phyloP scores from a whole-genome alignment of 2,797 vertebrate genomes.

The Gorsachius magnificus region DNA sequence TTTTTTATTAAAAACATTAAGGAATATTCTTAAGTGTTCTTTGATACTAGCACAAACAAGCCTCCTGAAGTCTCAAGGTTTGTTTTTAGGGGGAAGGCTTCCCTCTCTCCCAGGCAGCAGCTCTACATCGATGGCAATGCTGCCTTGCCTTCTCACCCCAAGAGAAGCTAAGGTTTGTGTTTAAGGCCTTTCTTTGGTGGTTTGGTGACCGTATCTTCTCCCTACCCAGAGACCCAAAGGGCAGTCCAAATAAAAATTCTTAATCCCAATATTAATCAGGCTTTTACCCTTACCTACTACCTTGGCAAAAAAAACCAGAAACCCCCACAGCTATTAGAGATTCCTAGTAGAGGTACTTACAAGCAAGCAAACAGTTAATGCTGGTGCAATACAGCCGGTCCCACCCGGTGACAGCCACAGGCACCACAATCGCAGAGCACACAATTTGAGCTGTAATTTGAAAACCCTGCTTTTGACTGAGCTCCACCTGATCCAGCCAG shows the following conservation, averaged over 20 bases:
- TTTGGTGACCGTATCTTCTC: neutral
- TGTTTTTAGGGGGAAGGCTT: neutral
- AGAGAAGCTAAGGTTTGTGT: neutral
- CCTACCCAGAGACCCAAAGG: neutral
- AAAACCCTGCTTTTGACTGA: neutral
- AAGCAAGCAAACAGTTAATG: neutral
- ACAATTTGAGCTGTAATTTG: neutral
- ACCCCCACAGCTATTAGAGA: neutral
- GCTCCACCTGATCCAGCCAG: neutral
- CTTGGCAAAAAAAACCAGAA: neutral
- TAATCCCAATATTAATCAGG: neutral
- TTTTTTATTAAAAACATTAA: neutral
- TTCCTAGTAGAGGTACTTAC: neutral
- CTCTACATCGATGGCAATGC: neutral
- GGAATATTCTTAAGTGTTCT: neutral
- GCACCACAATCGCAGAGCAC: neutral
- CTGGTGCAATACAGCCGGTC: neutral
- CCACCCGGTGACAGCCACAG: accelerated
- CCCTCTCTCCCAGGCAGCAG: neutral
- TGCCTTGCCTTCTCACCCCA: neutral
- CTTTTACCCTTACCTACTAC: neutral
- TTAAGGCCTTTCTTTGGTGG: neutral
- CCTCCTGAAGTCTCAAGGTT: neutral
- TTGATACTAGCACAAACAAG: neutral
- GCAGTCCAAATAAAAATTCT: neutral